phyloP scores from a whole-genome alignment of 1,140 invertebrate species.

The Micrasema longulum region DNA sequence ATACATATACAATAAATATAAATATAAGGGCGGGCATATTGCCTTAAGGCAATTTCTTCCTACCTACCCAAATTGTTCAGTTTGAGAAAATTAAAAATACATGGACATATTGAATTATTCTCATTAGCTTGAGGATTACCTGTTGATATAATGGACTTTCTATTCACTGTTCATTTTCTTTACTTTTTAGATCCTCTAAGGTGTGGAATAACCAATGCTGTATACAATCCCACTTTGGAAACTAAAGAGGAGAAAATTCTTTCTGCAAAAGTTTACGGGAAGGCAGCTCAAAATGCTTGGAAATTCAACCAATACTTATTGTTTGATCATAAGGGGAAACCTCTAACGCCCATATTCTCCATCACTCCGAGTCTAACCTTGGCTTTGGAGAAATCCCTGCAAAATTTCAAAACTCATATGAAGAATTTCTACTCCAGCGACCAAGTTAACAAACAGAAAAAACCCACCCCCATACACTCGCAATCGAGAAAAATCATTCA shows the following conservation, averaged over 20 bases:
- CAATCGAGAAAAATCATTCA: slow-evolving; percentile 38
- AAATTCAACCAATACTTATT: neutral
- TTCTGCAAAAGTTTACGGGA: slow-evolving; percentile 16
- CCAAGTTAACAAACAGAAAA: slow-evolving; percentile 29
- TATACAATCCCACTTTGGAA: slow-evolving; percentile 14
- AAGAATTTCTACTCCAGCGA: slow-evolving; percentile 31
- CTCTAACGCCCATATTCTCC: slow-evolving; percentile 25
- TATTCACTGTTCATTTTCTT: too few species aligned
- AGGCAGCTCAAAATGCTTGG: slow-evolving; percentile 3
- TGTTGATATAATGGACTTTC: too few species aligned
- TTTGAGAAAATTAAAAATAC: too few species aligned
- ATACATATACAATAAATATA: too few species aligned
- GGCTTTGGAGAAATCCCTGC: slow-evolving; percentile 20
- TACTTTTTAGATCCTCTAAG: slow-evolving; percentile 12
- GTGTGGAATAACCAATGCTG: neutral
- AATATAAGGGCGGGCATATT: too few species aligned
- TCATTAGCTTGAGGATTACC: too few species aligned
- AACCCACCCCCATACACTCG: slow-evolving; percentile 1
- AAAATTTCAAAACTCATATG: slow-evolving; percentile 42
- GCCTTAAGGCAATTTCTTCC: too few species aligned
- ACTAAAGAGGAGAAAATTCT: slow-evolving; percentile 38
- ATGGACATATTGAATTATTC: too few species aligned
- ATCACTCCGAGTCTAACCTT: slow-evolving; percentile 24
- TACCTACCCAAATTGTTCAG: too few species aligned
- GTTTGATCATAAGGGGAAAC: neutral